Evolutionary conservation across 2,888 invertebrate species (phyloP).

Genomic region (Spilosoma lubricipeda): DNA sequence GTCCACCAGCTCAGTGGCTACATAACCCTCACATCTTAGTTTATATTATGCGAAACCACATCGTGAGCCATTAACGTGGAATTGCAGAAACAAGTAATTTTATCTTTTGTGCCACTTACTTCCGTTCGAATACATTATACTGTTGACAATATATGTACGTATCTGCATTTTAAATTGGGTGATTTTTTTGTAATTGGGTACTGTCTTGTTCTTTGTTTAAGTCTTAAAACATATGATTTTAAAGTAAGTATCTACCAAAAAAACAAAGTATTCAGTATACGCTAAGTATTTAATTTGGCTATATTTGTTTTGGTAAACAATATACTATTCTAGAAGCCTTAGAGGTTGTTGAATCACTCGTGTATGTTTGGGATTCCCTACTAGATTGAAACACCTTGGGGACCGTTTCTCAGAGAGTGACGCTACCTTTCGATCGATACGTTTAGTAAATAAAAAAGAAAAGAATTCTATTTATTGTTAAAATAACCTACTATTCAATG

Average conservation of each 20-base stretch:
- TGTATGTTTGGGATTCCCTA: no score
- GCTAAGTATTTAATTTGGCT: not conserved
- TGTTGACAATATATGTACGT: constrained; percentile 48
- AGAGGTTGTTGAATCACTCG: no score
- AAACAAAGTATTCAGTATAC: not conserved
- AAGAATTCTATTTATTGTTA: no score
- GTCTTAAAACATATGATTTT: not conserved
- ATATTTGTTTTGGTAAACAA: not conserved
- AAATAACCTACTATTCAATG: no score
- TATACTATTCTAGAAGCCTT: not conserved
- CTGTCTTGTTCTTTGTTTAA: constrained; percentile 1
- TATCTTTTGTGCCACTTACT: constrained; percentile 74
- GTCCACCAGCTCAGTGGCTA: constrained; percentile 46
- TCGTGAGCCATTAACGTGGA: constrained; percentile 70
- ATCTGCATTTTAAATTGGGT: constrained; percentile 39
- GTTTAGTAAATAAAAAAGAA: no score
- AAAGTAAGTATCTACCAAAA: not conserved
- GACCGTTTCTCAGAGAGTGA: no score
- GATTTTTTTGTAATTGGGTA: constrained; percentile 26
- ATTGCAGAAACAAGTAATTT: constrained; percentile 77
- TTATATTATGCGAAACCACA: constrained; percentile 77
- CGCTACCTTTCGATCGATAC: no score
- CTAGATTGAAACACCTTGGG: no score
- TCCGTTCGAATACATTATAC: constrained; percentile 80
- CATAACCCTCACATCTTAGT: constrained; percentile 72